Base-by-base conservation (phyloP, 1,140 invertebrate species). In the Tetragonula clypearis region DNA sequence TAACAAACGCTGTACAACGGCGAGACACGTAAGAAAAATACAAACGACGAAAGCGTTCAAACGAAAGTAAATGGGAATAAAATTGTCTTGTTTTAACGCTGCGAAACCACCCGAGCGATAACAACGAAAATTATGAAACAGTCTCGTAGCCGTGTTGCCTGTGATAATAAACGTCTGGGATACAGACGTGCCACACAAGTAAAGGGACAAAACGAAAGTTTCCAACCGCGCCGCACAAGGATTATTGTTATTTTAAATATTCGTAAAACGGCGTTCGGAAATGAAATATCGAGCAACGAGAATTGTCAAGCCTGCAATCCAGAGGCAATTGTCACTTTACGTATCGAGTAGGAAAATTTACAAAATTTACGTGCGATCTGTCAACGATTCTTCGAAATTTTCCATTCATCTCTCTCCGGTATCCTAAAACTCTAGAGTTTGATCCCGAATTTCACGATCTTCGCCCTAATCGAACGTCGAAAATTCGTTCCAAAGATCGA, bases 1-100 rank as follows among this genome's bases (percentile, higher is more conserved):
- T 30, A 53, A 17, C 23, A 55, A 8, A 30, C 30, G 21, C 19
- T 49, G 26, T 11, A 55, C n/a, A 11, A 19, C 41, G 41, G 41
- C 30, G 30, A 30, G 30, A 30, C 30, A 30, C 30, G 30, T 55
- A 62, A 1, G 3, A 23, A 26, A 71, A 58, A 30, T 23, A 53
- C 26, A 11, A 80, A n/a, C 71, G 21, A 19, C 58, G 23, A 55
- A 55, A 55, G 14, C 8, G 41, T 30, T 30, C 1, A 5, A 30
- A 26, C 17, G 56, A 30, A 74, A 75, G 35, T 6, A 23, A n/a
- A 49, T 15, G 49, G 17, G 19, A 30, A 35, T 35, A 35, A 65
- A 65, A 30, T 72, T 23, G n/a, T 35, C 69, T 60, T 72, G 74
- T 82, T 82, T 49, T 53, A 75, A 26, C 71, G 49, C 17, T n/a